These are phyloP conservation scores for Manis pentadactyla DNA, from an alignment of 2,797 vertebrate genomes.

Conservation along the genomic window DNA sequence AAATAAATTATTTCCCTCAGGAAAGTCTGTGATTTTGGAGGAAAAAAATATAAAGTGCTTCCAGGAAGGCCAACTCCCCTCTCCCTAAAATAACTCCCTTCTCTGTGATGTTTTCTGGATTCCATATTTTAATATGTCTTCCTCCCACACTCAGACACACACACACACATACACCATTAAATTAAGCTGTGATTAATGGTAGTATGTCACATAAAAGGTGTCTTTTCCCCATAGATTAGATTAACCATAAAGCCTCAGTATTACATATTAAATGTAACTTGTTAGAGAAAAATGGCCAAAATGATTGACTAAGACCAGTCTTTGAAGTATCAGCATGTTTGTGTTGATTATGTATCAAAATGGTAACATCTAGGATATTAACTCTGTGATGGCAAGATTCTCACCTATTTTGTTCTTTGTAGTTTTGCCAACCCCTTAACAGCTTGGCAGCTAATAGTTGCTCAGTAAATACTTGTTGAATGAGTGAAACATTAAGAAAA, in stretches of 20 bases:
- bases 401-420: slow-evolving; percentile 10
- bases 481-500: slow-evolving; percentile 21
- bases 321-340: not conserved
- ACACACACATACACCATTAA: not conserved
- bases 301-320: not conserved
- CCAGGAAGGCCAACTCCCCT: not conserved
- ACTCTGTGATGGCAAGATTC: not conserved
- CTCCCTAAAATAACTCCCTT: not conserved
- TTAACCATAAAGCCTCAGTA: not conserved
- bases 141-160: not conserved
- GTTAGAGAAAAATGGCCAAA: slow-evolving; percentile 18
- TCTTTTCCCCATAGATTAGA: slow-evolving; percentile 11
- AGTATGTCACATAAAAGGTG: not conserved
- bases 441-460: not conserved
- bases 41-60: not conserved
- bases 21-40: slow-evolving; percentile 30
- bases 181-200: slow-evolving; percentile 7
- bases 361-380: not conserved
- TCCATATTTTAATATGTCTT: slow-evolving; percentile 7
- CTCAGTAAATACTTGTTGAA: slow-evolving; percentile 8
- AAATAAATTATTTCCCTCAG: not conserved
- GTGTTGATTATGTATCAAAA: not conserved
- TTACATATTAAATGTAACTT: not conserved
- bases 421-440: not conserved
- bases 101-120: not conserved